These are phyloP conservation scores for Tribolium castaneum DNA, from an alignment of 1,140 invertebrate species.

Conservation along the genomic window DNA sequence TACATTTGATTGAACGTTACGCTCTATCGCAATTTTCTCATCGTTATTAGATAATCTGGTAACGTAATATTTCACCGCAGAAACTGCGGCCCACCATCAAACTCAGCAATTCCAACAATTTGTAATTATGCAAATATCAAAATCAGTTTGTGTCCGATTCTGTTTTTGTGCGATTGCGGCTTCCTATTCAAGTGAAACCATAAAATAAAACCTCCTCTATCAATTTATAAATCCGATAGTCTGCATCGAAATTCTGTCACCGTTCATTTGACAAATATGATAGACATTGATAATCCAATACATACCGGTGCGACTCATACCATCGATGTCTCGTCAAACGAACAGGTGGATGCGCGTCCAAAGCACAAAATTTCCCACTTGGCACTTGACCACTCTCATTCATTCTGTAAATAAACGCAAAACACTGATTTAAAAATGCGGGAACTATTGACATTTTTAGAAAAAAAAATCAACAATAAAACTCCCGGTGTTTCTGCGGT, in stretches of 20 bases:
- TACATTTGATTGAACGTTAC: no score
- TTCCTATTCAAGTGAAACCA: no score
- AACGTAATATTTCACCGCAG: neutral
- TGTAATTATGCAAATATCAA: no score
- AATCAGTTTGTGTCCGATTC: no score
- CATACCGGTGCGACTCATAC: slow-evolving; percentile 36
- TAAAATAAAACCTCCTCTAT: neutral
- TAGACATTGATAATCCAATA: neutral
- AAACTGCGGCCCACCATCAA: neutral
- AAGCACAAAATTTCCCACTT: slow-evolving; percentile 40
- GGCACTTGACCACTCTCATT: slow-evolving; percentile 2
- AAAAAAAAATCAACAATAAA: no score
- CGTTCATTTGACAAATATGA: no score
- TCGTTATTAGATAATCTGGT: neutral
- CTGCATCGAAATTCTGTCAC: no score
- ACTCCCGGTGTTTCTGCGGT: neutral
- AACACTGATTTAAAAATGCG: slow-evolving; percentile 2
- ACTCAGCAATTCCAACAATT: no score
- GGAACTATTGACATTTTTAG: slow-evolving; percentile 10
- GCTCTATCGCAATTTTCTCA: neutral
- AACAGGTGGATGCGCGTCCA: slow-evolving; percentile 42
- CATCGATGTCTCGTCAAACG: slow-evolving; percentile 44
- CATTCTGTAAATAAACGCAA: slow-evolving; percentile 36
- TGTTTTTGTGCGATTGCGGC: no score
- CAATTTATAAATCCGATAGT: no score